Percentiles rank a stretch among this genome's conserved stretches.
Evolutionary conservation across 2,888 invertebrate species (phyloP).

Genomic region (Standfussiana lucernea): DNA sequence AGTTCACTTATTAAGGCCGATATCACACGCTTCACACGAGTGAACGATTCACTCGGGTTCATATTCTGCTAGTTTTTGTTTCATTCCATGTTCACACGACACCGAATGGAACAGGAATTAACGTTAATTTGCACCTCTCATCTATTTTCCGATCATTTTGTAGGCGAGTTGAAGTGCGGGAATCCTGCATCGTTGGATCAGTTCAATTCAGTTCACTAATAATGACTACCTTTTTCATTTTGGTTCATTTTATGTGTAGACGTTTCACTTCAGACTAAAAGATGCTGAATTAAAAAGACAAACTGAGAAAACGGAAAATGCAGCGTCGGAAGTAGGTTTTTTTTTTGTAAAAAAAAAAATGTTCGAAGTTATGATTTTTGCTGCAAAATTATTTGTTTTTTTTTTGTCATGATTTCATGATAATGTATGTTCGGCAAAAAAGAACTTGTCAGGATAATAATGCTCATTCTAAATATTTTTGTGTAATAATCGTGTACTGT

Average conservation of each 20-base stretch:
- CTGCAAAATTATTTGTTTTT: neutral
- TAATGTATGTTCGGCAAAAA: too few species aligned
- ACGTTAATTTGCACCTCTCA: neutral
- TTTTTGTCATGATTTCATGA: neutral
- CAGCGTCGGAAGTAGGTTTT: neutral
- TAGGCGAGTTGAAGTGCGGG: neutral
- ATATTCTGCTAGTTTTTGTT: neutral
- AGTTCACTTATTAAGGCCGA: neutral
- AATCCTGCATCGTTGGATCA: too few species aligned
- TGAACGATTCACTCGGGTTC: neutral
- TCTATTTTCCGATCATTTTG: neutral
- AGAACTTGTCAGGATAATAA: neutral
- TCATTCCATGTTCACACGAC: neutral
- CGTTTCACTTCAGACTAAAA: neutral
- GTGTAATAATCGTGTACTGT: neutral
- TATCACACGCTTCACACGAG: neutral
- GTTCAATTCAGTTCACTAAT: too few species aligned
- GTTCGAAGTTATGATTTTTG: neutral
- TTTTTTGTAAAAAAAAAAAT: neutral
- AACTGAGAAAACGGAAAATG: too few species aligned
- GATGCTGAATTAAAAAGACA: too few species aligned
- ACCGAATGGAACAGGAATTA: neutral
- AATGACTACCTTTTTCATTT: too few species aligned
- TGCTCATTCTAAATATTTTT: neutral
- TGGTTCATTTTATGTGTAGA: neutral